A percentile compares a stretch with the other conserved stretches of the same genome.
These are phyloP conservation scores for Drosophila tristis DNA, from an alignment of 1,140 invertebrate genomes.

Conservation along the genomic window DNA sequence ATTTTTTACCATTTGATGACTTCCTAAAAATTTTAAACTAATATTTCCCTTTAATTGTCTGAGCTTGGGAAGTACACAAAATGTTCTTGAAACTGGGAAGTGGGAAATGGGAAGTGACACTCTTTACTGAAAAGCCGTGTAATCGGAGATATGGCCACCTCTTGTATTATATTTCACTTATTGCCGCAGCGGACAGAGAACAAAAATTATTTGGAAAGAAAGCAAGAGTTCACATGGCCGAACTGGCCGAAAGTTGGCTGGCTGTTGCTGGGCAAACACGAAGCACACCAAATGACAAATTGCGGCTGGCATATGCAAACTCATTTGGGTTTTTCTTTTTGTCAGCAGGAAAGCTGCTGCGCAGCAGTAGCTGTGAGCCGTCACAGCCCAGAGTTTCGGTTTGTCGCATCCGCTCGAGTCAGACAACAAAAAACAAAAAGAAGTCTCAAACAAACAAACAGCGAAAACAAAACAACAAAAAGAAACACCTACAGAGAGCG, in stretches of 20 bases:
- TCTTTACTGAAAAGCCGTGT: no score
- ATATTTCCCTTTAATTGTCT: no score
- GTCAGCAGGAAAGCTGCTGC: constrained; percentile 10
- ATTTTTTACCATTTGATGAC: no score
- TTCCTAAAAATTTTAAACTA: no score
- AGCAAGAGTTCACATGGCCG: constrained; percentile 11
- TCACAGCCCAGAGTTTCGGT: constrained; percentile 28
- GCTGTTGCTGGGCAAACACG: constrained; percentile 37
- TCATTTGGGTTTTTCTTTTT: constrained; percentile 24
- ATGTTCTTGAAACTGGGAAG: no score
- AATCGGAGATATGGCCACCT: no score
- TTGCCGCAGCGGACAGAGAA: no score
- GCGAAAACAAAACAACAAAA: constrained; percentile 9
- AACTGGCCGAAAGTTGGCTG: constrained; percentile 5
- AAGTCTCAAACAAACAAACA: not conserved
- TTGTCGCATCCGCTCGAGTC: constrained; percentile 61
- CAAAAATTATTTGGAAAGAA: constrained; percentile 10
- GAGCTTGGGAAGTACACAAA: no score
- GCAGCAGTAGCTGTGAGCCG: constrained; percentile 17
- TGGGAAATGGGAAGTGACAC: no score
- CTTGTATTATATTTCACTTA: no score
- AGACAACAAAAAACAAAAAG: constrained; percentile 31
- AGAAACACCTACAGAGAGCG: constrained; percentile 49
- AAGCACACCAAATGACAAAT: constrained; percentile 29
- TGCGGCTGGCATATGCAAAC: constrained; percentile 36